Base-by-base conservation (phyloP, 1,140 invertebrate genomes). In the Cydia amplana region DNA sequence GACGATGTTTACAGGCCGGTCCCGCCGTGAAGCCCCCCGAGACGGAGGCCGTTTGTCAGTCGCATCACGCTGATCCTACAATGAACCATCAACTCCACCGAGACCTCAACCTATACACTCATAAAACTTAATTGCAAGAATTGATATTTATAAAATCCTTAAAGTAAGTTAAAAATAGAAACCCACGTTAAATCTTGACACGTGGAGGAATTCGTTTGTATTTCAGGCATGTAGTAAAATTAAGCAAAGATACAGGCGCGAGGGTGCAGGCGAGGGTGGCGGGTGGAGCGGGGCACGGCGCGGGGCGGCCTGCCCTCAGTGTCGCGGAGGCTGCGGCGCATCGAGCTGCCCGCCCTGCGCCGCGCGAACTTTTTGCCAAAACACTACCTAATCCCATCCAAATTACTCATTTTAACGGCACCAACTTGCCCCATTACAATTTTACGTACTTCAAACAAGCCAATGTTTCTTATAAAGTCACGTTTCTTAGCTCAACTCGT, bases 271-370 rank as follows among this genome's bases (percentile, higher is more conserved):
- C 74, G 76, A 82, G 82, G 81, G 77, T 63, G 74, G 78, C 74
- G 75, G 80, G 80, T 51, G 83, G 79, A 65, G 79, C 77, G 74
- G 79, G 49, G 80, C 75, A 77, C 78, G 74, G 79, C 72, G 74
- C 76, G 80, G 75, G 77, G 74, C 49, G 67, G 80, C 81, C 6
- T 18, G 77, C 67, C 86, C 85, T 90, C 86, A 92, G 90, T 92
- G 86, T 84, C 86, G 86, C 88, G 89, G 88, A 91, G 90, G 89
- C 89, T 91, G 89, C 83, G 88, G 86, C 75, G 75, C 72, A 76
- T 72, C 78, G 77, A 78, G 82, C 82, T 85, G 85, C 82, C 86
- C 86, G 85, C 85, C 85, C 85, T 83, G 78, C 74, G 74, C 70
- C 76, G 80, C 75, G 75, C 55, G 51, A 72, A 77, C 77, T 74